Evolutionary conservation across 1,140 invertebrate genomes (phyloP).

Genomic region (Brachionus rotundiformis): DNA sequence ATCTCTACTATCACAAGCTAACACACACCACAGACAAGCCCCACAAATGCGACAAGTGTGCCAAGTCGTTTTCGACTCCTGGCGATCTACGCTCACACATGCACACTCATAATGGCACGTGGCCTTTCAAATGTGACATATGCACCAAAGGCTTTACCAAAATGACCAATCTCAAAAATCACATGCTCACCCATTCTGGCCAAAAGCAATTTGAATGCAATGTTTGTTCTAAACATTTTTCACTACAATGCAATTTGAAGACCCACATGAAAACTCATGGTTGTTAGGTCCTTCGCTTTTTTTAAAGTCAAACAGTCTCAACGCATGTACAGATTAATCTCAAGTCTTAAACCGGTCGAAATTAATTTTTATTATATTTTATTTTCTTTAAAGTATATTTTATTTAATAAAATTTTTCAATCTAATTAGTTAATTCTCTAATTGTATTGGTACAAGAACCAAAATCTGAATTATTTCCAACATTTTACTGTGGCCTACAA

Average conservation of each 20-base stretch:
- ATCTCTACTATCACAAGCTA: conserved; percentile 96
- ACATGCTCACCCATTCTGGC: conserved; percentile 66
- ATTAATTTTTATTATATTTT: neutral
- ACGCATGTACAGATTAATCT: neutral
- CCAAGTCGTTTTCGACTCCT: conserved; percentile 51
- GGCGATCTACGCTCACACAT: conserved; percentile 48
- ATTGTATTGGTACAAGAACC: no score
- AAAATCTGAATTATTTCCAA: no score
- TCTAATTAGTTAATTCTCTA: no score
- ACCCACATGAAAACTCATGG: conserved; percentile 35
- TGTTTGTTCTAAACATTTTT: conserved; percentile 20
- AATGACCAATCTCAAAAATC: conserved; percentile 88
- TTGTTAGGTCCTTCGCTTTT: neutral
- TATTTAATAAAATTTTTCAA: no score
- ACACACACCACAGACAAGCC: conserved; percentile 70
- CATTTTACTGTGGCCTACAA: no score
- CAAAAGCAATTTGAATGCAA: neutral
- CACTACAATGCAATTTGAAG: conserved; percentile 48
- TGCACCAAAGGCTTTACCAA: conserved; percentile 87
- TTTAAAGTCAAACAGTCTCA: neutral
- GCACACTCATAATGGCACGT: conserved; percentile 43
- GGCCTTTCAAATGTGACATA: conserved; percentile 51
- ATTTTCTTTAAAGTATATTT: neutral
- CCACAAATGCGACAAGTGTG: conserved; percentile 37
- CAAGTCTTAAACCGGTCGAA: neutral